Base-by-base conservation (phyloP, 30 jellyfish, hydroid and myxozoan genomes). In the Hydractinia symbiolongicarpus region DNA sequence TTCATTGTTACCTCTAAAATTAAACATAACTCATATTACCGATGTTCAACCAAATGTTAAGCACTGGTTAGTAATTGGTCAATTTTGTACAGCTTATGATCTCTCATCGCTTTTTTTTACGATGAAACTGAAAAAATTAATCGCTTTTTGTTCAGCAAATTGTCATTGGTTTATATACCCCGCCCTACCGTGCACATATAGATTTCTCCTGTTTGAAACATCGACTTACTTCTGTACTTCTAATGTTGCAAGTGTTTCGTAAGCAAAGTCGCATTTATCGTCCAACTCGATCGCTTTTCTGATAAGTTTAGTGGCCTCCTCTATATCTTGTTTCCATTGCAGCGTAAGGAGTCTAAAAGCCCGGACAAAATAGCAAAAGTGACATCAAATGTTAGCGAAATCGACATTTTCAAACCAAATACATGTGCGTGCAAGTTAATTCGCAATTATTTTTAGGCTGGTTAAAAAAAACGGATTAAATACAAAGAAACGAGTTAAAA, bases 231-330 rank as follows among this genome's bases (percentile, higher is more conserved):
- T 79, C 81, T 92, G 98, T 4, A 92, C 98, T 86, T 92, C 95
- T 19, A 92, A 73, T 19, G 96, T 92, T 9, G 98, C 98, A 66
- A 92, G 77, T 49, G 98, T 92, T 76, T 92, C 98, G 70, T 86
- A 92, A 7, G 98, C 98, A 75, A 92, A 92, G 66, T 92, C 98
- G 72, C 98, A 92, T 62, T 83, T 92, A 13, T 87, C 98, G 75
- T 92, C 98, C 7, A 92, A 53, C 6, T 50, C 88, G 9, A 92
- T 81, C 14, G 96, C 96, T 55, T 83, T 66, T 44, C 94, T 70
- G 20, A 92, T 92, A 75, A 92, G 74, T 67, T 57, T 53, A 52
- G 78, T 77, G 53, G 98, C 96, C n/a, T 58, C 68, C 4, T 83
- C 96, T 30, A 87, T 61, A 50, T 92, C 98, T 58, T 82, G 81